Evolutionary conservation across 2,113 vertebrate species (phyloP).

Genomic region (Myotis brandtii): DNA sequence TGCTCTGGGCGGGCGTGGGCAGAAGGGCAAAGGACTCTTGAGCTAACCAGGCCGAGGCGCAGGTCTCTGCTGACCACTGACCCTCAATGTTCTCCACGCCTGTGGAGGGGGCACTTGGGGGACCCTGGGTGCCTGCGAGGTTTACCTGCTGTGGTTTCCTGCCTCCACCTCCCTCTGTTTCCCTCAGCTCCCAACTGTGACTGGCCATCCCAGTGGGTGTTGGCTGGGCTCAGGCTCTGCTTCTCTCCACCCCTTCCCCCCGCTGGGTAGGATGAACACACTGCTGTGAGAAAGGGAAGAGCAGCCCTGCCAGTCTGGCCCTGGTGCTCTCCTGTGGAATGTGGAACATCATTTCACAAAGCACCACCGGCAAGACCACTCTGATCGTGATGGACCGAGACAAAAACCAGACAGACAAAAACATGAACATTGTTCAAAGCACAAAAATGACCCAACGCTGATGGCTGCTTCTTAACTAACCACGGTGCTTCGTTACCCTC

Average conservation of each 20-base stretch:
- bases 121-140: neutral
- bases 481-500: neutral
- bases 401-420: neutral
- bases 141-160: neutral
- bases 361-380: neutral
- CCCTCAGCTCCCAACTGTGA: neutral
- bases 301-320: neutral
- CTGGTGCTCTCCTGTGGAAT: neutral
- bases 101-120: neutral
- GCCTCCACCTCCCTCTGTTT: neutral
- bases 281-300: neutral
- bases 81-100: neutral
- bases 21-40: neutral
- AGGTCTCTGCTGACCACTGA: neutral
- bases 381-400: fast-evolving
- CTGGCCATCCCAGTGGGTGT: no score
- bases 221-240: neutral
- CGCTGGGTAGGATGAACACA: neutral
- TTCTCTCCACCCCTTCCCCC: neutral
- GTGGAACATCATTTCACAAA: no score
- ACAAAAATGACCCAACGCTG: neutral
- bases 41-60: neutral
- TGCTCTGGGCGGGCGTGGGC: neutral
- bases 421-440: neutral
- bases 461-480: neutral